Evolutionary conservation across 2,888 invertebrate genomes (phyloP).

Genomic region (Dugesia japonica): DNA sequence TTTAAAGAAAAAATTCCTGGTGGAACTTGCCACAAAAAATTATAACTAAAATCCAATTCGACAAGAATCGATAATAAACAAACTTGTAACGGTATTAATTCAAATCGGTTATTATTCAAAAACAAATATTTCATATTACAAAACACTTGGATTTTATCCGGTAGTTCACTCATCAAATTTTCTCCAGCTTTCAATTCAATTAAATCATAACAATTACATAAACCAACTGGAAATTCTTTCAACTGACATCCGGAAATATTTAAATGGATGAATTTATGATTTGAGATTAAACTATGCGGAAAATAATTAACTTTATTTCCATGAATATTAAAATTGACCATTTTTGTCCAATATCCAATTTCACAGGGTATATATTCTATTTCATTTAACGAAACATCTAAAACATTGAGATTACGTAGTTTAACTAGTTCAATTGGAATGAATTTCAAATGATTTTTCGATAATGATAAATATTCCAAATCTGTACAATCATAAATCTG

Average conservation of each 20-base stretch:
- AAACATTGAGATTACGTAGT: neutral
- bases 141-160: neutral
- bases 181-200: neutral
- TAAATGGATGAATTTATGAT: neutral
- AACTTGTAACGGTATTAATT: slow-evolving; percentile 5
- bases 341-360: neutral
- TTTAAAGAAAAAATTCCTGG: neutral
- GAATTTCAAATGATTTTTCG: slow-evolving; percentile 4
- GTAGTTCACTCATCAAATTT: neutral
- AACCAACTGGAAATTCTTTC: neutral
- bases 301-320: neutral
- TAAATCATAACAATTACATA: neutral
- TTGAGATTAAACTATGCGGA: neutral
- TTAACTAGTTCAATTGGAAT: neutral
- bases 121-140: neutral
- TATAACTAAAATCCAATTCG: slow-evolving; percentile 6
- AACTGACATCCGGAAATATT: neutral
- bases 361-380: neutral
- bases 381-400: neutral
- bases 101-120: neutral
- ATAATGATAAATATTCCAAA: neutral
- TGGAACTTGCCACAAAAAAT: neutral
- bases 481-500: neutral
- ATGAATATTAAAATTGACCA: neutral
- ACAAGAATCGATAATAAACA: neutral